Evolutionary conservation across 2,888 invertebrate species (phyloP).

Genomic region (Desoria tigrina): DNA sequence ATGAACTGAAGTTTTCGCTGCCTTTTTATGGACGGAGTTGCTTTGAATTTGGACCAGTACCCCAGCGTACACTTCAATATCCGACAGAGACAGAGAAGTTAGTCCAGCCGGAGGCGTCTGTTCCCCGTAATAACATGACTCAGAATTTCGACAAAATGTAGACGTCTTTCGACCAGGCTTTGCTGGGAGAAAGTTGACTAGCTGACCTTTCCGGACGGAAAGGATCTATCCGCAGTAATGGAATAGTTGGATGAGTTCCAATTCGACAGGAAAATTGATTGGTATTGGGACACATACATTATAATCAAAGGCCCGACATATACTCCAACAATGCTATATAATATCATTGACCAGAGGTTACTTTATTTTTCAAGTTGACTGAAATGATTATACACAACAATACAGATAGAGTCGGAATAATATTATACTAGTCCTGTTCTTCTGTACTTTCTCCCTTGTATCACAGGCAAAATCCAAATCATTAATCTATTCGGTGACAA

Average conservation of each 20-base stretch:
- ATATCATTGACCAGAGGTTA: not conserved
- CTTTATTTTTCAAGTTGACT: slow-evolving; percentile 8
- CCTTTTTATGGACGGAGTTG: slow-evolving; percentile 1
- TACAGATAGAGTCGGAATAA: not conserved
- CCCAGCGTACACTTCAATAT: not conserved
- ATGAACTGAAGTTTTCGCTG: slow-evolving; percentile 18
- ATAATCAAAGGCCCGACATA: slow-evolving; percentile 4
- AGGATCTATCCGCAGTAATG: not conserved
- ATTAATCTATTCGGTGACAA: not conserved
- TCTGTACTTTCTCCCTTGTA: slow-evolving; percentile 3
- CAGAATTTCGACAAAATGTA: too few relatives aligned
- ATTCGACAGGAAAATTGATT: not conserved
- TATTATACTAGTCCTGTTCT: not conserved
- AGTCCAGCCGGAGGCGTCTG: too few relatives aligned
- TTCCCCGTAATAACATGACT: too few relatives aligned
- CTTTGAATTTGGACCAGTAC: not conserved
- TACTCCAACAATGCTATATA: not conserved
- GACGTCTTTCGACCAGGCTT: too few relatives aligned
- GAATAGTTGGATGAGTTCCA: not conserved
- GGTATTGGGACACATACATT: not conserved
- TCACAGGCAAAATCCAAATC: slow-evolving; percentile 8
- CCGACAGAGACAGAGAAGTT: too few relatives aligned
- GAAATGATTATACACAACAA: not conserved
- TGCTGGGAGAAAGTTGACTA: too few relatives aligned
- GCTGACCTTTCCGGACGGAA: too few relatives aligned